Base-by-base conservation (phyloP, 2,113 vertebrate species). In the Takifugu flavidus region DNA sequence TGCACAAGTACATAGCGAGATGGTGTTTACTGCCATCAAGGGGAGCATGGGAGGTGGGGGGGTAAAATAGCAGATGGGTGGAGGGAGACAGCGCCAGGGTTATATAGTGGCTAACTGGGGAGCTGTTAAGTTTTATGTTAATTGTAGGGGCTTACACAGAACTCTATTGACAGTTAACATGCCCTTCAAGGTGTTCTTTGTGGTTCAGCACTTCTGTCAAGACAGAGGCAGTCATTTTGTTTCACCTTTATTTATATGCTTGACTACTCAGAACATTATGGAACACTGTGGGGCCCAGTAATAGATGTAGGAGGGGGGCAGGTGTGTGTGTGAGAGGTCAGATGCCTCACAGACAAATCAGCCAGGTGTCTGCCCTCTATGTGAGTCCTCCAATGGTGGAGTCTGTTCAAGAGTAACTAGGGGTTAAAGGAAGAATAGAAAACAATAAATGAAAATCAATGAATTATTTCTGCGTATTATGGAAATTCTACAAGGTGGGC, bases 131-230 rank as follows among this genome's bases (percentile, higher is more conserved):
- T 86, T 91, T 89, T 91, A 91, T 92, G 91, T 88, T 91, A 92
- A 92, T 92, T 87, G 80, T 72, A 76, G 75, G 74, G 83, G 86
- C 87, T 87, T 88, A 83, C 88, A 88, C 84, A 87, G 82, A 89
- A 90, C 82, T 92, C 87, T 89, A 89, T 89, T 90, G 91, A 91
- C 91, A 90, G 90, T 87, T 88, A 91, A 92, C 91, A 91, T 91
- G 89, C 87, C 90, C 90, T 92, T 92, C 91, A 91, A 91, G 87
- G 87, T 90, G 91, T 91, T 92, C 90, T 92, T 94, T 93, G 93
- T 95, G 94, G 92, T 96, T 98, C 96, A 98, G 94, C 94, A 95
- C 81, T 95, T 96, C 94, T 98, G 95, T 96, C 94, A 96, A 94
- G 91, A 92, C 89, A 85, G 76, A 93, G 88, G 89, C 92, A 93